Evolutionary conservation across 1,140 invertebrate genomes (phyloP).

Genomic region (Diuraphis noxia): DNA sequence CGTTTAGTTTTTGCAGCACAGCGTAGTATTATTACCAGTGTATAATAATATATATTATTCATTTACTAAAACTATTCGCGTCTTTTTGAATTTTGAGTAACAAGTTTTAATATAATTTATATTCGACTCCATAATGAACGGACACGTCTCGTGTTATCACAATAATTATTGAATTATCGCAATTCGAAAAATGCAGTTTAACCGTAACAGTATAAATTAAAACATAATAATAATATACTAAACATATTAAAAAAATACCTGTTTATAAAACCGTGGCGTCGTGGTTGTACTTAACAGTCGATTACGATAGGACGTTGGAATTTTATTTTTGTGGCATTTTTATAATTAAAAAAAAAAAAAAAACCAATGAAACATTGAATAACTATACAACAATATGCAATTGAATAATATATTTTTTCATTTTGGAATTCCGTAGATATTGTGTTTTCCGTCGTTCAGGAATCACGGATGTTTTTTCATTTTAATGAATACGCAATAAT

Average conservation of each 20-base stretch:
- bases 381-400: background rate
- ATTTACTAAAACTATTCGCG: no score
- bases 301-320: background rate
- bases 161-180: conserved; percentile 5
- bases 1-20: background rate
- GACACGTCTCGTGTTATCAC: background rate
- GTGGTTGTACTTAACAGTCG: background rate
- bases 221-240: background rate
- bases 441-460: no score
- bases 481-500: no score
- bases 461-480: no score
- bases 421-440: no score
- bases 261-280: background rate
- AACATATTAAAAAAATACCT: background rate
- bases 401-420: no score
- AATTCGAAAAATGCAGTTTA: background rate
- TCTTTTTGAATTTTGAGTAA: background rate
- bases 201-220: background rate
- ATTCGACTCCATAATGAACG: background rate
- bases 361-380: background rate
- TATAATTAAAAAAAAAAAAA: background rate
- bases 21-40: background rate
- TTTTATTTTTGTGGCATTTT: background rate
- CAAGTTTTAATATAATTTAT: background rate
- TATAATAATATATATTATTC: background rate